Base-by-base conservation (phyloP, 2,888 invertebrate species). In the Oxycera nigricornis region DNA sequence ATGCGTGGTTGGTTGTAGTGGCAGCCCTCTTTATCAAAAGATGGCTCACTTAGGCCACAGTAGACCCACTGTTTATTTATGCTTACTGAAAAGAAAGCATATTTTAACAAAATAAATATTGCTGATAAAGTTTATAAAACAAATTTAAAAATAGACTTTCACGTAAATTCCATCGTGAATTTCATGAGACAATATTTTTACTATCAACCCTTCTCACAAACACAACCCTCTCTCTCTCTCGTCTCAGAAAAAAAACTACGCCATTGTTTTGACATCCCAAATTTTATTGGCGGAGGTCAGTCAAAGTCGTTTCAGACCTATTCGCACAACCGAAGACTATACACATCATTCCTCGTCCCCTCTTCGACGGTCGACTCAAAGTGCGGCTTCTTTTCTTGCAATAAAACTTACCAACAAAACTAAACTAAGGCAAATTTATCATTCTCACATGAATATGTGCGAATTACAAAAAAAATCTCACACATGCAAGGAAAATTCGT, bases 231-330 rank as follows among this genome's bases (percentile, higher is more conserved):
- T 39, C 39, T 39, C 14, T 39, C 1, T 39, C 14, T 39, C 39
- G 39, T 14, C n/a, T n/a, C n/a, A n/a, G n/a, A n/a, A n/a, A n/a
- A n/a, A 14, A 39, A 9, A 39, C 55, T 55, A 2, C 50, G 26
- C 24, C 50, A 50, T 20, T 46, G 52, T 70, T 52, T 30, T 17
- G 22, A 31, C 65, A 52, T 70, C 55, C 52, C 22, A 52, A 70
- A 20, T 41, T 31, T 55, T 52, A 52, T 70, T 72, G 57, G 72
- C 55, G 59, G 59, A 72, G 72, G 72, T 72, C 72, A 72, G 72
- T 72, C 72, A 72, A 72, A 72, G 72, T 72, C 72, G 72, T 50
- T 24, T 24, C 59, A 50, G 6, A n/a, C n/a, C n/a, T n/a, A n/a
- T n/a, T n/a, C n/a, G n/a, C n/a, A n/a, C n/a, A n/a, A n/a, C n/a